A percentile compares a stretch with the other conserved stretches of the same genome.
phyloP scores from a whole-genome alignment of 2,113 vertebrate genomes.

The Albula goreensis region DNA sequence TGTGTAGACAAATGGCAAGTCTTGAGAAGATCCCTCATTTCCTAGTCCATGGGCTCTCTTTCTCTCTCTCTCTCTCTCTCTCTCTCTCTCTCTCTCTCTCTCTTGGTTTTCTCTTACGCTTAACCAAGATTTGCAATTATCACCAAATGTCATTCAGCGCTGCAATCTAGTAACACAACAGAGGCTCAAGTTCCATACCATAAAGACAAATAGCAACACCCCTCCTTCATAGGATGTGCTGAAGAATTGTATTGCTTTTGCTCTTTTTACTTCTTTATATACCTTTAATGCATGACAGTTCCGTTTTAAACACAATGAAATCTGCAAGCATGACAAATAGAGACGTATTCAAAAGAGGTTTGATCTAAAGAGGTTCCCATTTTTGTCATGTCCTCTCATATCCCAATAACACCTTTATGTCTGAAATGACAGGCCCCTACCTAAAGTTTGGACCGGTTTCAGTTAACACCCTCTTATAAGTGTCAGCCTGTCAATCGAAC shows the following conservation, averaged over 20 bases:
- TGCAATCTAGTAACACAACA: background rate
- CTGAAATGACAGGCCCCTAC: background rate
- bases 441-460: background rate
- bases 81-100: no score
- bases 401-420: background rate
- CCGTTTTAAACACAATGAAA: background rate
- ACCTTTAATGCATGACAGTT: background rate
- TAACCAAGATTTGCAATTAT: no score
- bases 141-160: slow-evolving; percentile 48
- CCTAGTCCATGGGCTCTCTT: slow-evolving; percentile 34
- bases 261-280: background rate
- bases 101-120: no score
- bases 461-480: background rate
- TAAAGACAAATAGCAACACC: background rate
- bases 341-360: background rate
- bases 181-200: slow-evolving; percentile 10
- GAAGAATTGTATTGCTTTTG: background rate
- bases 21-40: background rate
- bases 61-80: no score
- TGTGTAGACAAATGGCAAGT: background rate
- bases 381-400: background rate
- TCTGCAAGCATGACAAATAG: no score
- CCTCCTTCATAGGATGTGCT: background rate
- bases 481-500: background rate
- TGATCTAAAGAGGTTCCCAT: background rate